phyloP scores from a whole-genome alignment of 2,888 invertebrate genomes.

The Tipula confusa region DNA sequence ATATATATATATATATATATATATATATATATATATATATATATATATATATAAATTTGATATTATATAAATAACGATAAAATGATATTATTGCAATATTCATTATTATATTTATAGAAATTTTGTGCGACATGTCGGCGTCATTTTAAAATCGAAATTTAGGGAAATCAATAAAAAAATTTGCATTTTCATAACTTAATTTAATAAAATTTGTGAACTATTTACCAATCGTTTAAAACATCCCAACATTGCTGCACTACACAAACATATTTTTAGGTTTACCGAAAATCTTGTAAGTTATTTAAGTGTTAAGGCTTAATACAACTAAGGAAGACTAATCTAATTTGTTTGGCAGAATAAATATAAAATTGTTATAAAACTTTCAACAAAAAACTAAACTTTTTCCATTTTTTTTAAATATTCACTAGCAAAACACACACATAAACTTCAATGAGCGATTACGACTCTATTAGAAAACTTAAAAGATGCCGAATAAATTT shows the following conservation, averaged over 20 bases:
- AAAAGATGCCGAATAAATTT: neutral
- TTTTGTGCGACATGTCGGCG: neutral
- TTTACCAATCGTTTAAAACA: slow-evolving; percentile 29
- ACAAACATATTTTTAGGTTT: neutral
- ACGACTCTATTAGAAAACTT: neutral
- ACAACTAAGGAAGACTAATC: neutral
- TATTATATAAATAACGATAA: neutral
- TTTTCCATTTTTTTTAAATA: neutral
- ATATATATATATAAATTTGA: neutral
- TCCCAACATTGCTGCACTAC: neutral
- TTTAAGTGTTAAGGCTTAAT: neutral
- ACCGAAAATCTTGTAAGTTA: neutral
- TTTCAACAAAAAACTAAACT: neutral
- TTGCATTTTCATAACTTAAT: neutral
- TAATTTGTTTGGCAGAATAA: neutral
- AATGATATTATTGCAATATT: neutral
- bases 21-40: no score
- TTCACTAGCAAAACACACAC: neutral
- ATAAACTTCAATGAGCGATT: neutral
- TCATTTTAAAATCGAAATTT: neutral
- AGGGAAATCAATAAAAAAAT: neutral
- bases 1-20: no score
- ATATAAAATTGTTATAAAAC: no score
- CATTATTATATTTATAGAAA: no score
- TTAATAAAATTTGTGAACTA: neutral